Evolutionary conservation across 2,888 invertebrate species (phyloP).

Genomic region (Napeogenes inachia): DNA sequence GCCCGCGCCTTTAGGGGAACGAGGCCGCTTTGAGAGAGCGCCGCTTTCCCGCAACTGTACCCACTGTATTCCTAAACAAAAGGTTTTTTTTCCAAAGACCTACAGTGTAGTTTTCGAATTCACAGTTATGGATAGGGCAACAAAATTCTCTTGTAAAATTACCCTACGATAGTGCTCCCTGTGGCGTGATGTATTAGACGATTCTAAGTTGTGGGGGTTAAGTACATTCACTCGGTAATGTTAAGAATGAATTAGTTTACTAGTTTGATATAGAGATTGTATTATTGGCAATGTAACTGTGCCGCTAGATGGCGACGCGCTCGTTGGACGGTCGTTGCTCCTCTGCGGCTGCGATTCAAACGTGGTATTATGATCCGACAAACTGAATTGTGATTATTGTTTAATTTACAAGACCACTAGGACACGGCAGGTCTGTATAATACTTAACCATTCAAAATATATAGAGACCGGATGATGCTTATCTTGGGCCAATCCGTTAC

Average conservation of each 20-base stretch:
- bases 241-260: slow-evolving; percentile 25
- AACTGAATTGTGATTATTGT: slow-evolving; percentile 29
- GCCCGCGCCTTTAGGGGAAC: slow-evolving; percentile 40
- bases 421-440: neutral
- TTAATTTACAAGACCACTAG: slow-evolving; percentile 16
- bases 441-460: neutral
- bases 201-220: slow-evolving; percentile 16
- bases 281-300: slow-evolving; percentile 27
- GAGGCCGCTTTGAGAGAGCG: slow-evolving; percentile 41
- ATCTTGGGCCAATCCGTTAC: slow-evolving; percentile 6
- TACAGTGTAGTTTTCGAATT: neutral
- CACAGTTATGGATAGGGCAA: neutral
- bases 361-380: slow-evolving; percentile 19
- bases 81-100: slow-evolving; percentile 2
- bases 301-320: slow-evolving; percentile 43
- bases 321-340: slow-evolving; percentile 51
- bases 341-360: slow-evolving; percentile 23
- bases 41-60: slow-evolving; percentile 46
- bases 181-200: neutral
- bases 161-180: neutral
- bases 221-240: slow-evolving; percentile 23
- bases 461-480: slow-evolving; percentile 8
- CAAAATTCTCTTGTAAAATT: neutral
- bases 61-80: slow-evolving; percentile 23
- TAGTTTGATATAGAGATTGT: slow-evolving; percentile 20